Percentiles rank a stretch among this genome's conserved stretches.
phyloP scores from a whole-genome alignment of 2,113 vertebrate species.

The Paedocypris sp. region DNA sequence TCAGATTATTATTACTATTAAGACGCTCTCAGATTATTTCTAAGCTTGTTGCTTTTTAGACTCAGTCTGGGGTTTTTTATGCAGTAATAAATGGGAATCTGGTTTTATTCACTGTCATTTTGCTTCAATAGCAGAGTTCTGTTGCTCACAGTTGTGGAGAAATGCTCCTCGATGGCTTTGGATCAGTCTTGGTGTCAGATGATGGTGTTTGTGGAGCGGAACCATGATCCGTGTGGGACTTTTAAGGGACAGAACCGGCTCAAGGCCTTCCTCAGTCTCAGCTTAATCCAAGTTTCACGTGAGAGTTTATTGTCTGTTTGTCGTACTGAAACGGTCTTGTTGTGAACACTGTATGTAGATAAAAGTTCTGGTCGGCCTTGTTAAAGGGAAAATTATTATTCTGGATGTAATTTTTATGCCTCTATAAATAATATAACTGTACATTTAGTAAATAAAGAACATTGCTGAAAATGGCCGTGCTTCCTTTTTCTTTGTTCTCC shows the following conservation, averaged over 20 bases:
- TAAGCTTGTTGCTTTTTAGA: no score
- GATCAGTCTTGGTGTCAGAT: not conserved
- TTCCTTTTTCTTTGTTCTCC: constrained; percentile 6
- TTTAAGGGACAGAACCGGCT: no score
- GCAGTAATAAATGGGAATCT: no score
- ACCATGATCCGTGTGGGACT: no score
- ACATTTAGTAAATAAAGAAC: constrained; percentile 51
- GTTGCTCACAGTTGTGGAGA: no score
- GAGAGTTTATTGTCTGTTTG: not conserved
- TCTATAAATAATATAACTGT: constrained; percentile 46
- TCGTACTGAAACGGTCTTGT: constrained; percentile 25
- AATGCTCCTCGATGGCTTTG: no score
- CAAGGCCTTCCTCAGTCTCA: constrained; percentile 23
- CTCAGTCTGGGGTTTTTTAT: no score
- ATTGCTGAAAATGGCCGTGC: constrained; percentile 19
- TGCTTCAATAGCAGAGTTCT: no score
- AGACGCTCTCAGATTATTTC: no score
- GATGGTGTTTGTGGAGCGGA: no score
- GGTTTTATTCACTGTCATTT: no score
- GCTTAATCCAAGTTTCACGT: constrained; percentile 31
- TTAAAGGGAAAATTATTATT: constrained; percentile 52
- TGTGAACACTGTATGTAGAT: constrained; percentile 50
- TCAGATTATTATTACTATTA: no score
- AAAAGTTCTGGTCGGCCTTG: constrained; percentile 41
- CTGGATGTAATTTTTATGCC: constrained; percentile 54